A percentile compares a stretch with the other conserved stretches of the same genome.
phyloP scores from a whole-genome alignment of 2,797 vertebrate species.

The Melanotaenia parkinsoni region DNA sequence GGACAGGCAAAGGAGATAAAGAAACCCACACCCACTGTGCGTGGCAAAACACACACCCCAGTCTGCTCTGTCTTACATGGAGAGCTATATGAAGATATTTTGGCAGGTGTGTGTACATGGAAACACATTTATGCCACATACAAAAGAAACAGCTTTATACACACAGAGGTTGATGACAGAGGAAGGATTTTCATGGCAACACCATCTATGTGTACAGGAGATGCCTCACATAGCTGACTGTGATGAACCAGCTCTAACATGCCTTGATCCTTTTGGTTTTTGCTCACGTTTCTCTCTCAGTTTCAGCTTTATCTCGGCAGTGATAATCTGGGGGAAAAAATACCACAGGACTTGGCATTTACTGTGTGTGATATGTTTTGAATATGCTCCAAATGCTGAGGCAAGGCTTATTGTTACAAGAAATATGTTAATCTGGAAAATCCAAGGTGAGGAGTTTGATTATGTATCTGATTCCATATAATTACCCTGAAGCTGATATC shows the following conservation, averaged over 20 bases:
- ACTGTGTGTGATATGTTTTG: conserved; percentile 38
- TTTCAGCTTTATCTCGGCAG: conserved; percentile 55
- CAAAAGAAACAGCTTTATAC: conserved; percentile 29
- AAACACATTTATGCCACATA: conserved; percentile 33
- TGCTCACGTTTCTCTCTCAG: conserved; percentile 54
- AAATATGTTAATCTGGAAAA: conserved; percentile 71
- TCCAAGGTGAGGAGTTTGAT: neutral
- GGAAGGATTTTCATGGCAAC: conserved; percentile 52
- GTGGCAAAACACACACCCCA: conserved; percentile 61
- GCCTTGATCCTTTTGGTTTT: conserved; percentile 28
- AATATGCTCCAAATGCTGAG: conserved; percentile 50
- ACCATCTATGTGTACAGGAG: conserved; percentile 46
- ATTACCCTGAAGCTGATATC: neutral
- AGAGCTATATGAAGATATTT: conserved; percentile 57
- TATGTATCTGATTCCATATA: neutral
- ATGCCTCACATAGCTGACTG: conserved; percentile 66
- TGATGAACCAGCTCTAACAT: conserved; percentile 65
- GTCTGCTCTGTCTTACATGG: conserved; percentile 49
- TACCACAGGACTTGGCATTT: conserved; percentile 53
- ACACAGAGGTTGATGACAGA: conserved; percentile 57
- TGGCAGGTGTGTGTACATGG: conserved; percentile 55
- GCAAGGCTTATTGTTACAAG: conserved; percentile 48
- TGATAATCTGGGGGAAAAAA: conserved; percentile 57
- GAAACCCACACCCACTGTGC: conserved; percentile 70
- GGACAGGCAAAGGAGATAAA: conserved; percentile 74